These are phyloP conservation scores for Oithona nana DNA, from an alignment of 2,888 invertebrate species.

Conservation along the genomic window DNA sequence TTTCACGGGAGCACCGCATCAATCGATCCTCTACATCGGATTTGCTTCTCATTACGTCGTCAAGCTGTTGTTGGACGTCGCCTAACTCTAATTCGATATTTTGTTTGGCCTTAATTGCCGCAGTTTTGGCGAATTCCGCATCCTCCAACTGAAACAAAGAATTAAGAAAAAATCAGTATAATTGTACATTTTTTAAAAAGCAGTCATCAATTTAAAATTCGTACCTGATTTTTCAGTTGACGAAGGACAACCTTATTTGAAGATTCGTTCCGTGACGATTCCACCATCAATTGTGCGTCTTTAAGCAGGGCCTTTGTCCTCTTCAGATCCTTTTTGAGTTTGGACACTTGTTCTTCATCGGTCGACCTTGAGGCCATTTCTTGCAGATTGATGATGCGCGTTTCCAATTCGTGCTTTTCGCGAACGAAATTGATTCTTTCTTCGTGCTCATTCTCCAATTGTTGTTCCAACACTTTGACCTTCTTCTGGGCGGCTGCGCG, in stretches of 20 bases:
- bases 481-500: slow-evolving; percentile 71
- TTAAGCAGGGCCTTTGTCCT: slow-evolving; percentile 70
- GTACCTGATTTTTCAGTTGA: slow-evolving; percentile 51
- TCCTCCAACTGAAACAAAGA: slow-evolving; percentile 52
- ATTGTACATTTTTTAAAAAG: neutral
- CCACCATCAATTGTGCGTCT: slow-evolving; percentile 78
- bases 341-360: slow-evolving; percentile 21
- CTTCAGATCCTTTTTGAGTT: slow-evolving; percentile 61
- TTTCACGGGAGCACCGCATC: slow-evolving; percentile 50
- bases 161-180: neutral
- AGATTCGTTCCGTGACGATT: slow-evolving; percentile 66
- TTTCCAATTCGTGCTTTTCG: slow-evolving; percentile 77
- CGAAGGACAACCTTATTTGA: slow-evolving; percentile 56
- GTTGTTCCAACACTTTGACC: slow-evolving; percentile 59
- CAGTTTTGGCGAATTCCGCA: slow-evolving; percentile 59
- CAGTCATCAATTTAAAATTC: neutral
- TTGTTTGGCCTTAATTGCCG: slow-evolving; percentile 68
- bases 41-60: slow-evolving; percentile 52
- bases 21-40: slow-evolving; percentile 62
- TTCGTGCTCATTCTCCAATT: slow-evolving; percentile 79
- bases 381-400: slow-evolving; percentile 55
- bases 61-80: slow-evolving; percentile 53
- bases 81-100: slow-evolving; percentile 65
- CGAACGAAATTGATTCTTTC: slow-evolving; percentile 65
- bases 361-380: slow-evolving; percentile 35